Evolutionary conservation across 2,113 vertebrate genomes (phyloP).

Genomic region (Paratilapia polleni): DNA sequence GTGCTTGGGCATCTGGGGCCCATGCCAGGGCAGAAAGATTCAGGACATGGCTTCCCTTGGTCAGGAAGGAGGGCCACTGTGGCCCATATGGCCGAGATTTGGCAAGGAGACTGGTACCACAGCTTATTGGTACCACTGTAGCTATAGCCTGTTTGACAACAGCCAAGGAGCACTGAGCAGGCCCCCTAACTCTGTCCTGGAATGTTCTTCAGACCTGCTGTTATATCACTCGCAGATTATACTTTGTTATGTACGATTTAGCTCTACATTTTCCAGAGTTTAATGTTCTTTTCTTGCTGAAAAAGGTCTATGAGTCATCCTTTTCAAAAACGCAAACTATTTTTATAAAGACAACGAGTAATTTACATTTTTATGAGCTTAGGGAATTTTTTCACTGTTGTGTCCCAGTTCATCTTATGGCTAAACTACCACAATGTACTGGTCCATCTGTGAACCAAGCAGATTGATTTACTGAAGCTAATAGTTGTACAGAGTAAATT

Average conservation of each 20-base stretch:
- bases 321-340: constrained; percentile 17
- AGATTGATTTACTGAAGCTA: constrained; percentile 4
- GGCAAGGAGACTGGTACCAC: constrained; percentile 41
- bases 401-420: background rate
- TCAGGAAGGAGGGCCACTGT: constrained; percentile 79
- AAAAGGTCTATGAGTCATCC: constrained; percentile 19
- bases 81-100: constrained; percentile 77
- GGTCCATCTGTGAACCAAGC: constrained; percentile 13
- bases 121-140: constrained; percentile 43
- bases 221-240: constrained; percentile 57
- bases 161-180: constrained; percentile 32
- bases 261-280: constrained; percentile 36
- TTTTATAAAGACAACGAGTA: background rate
- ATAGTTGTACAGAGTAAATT: background rate
- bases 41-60: constrained; percentile 72
- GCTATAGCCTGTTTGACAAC: constrained; percentile 39
- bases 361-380: background rate
- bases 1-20: constrained; percentile 47
- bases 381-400: background rate
- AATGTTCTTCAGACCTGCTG: constrained; percentile 72
- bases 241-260: constrained; percentile 1
- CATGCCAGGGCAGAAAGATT: constrained; percentile 61
- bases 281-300: constrained; percentile 9
- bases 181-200: constrained; percentile 65
- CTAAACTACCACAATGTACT: background rate